A percentile compares a stretch with the other conserved stretches of the same genome.
Conservation (phyloP, 1,140 invertebrate genomes). For the Aphelenchoides fujianensis region DNA sequence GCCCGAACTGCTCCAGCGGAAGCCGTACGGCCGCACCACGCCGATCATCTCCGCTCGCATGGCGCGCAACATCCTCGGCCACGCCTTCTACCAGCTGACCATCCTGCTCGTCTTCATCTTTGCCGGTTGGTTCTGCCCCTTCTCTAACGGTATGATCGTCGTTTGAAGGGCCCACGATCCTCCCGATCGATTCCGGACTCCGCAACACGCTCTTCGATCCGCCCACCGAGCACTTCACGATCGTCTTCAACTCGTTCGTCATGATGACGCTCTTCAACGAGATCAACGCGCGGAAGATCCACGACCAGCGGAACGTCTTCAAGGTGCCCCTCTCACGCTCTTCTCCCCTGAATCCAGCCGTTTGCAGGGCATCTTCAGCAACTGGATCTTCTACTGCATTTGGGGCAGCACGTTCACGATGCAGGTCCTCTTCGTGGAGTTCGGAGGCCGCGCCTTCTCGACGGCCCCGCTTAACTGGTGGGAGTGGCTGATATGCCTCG, state of each 20-base stretch:
- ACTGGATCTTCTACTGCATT: conserved; percentile 95
- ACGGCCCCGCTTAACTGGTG: conserved; percentile 81
- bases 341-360: background rate
- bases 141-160: conserved; percentile 89
- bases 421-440: conserved; percentile 93
- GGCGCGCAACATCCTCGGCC: conserved; percentile 91
- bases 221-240: conserved; percentile 92
- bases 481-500: conserved; percentile 97
- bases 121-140: conserved; percentile 88
- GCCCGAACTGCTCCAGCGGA: conserved; percentile 90
- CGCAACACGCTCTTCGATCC: conserved; percentile 71
- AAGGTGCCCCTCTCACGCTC: conserved; percentile 62
- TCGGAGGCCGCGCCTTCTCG: conserved; percentile 90
- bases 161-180: conserved; percentile 81
- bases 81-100: conserved; percentile 94
- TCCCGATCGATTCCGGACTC: conserved; percentile 85
- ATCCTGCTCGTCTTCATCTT: conserved; percentile 99
- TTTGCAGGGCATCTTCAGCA: conserved; percentile 81
- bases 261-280: conserved; percentile 99
- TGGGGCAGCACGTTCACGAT: conserved; percentile 87
- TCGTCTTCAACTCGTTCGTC: conserved; percentile 99
- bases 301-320: conserved; percentile 93
- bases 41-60: conserved; percentile 88
- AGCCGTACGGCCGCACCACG: conserved; percentile 95
- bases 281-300: conserved; percentile 98